Evolutionary conservation across 2,888 invertebrate genomes (phyloP).

Genomic region (Diadromus collaris): DNA sequence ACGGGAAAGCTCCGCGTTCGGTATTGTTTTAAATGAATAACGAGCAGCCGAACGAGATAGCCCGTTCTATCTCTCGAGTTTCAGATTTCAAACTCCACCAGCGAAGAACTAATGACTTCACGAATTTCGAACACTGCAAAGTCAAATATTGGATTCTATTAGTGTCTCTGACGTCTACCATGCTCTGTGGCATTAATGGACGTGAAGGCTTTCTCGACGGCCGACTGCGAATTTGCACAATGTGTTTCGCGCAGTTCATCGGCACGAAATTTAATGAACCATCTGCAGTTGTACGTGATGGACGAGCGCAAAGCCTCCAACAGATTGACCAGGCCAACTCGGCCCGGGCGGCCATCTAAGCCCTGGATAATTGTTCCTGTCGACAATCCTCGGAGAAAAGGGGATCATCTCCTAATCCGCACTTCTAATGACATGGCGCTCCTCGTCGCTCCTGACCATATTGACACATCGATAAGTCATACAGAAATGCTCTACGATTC

Average conservation of each 20-base stretch:
- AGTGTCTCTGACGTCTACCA: neutral
- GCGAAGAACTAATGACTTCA: slow-evolving; percentile 17
- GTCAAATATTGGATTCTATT: slow-evolving; percentile 27
- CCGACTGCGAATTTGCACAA: neutral
- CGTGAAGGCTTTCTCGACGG: neutral
- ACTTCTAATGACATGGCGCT: slow-evolving; percentile 13
- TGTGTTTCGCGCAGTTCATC: slow-evolving; percentile 25
- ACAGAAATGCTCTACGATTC: neutral
- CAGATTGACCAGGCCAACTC: slow-evolving; percentile 47
- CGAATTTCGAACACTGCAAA: neutral
- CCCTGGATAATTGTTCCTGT: slow-evolving; percentile 44
- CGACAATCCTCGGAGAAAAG: slow-evolving; percentile 24
- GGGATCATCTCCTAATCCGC: slow-evolving; percentile 42
- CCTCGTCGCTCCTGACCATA: neutral
- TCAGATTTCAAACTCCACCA: slow-evolving; percentile 19
- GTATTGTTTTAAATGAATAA: slow-evolving; percentile 45
- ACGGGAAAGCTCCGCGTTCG: slow-evolving; percentile 18
- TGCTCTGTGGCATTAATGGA: neutral
- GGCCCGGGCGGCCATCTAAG: slow-evolving; percentile 25
- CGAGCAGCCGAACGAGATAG: neutral
- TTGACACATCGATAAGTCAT: neutral
- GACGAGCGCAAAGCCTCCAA: slow-evolving; percentile 20
- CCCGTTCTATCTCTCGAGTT: neutral
- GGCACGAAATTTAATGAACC: slow-evolving; percentile 25
- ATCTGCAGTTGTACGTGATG: slow-evolving; percentile 7